Evolutionary conservation across 2,113 vertebrate species (phyloP).

Genomic region (Proteles cristata): DNA sequence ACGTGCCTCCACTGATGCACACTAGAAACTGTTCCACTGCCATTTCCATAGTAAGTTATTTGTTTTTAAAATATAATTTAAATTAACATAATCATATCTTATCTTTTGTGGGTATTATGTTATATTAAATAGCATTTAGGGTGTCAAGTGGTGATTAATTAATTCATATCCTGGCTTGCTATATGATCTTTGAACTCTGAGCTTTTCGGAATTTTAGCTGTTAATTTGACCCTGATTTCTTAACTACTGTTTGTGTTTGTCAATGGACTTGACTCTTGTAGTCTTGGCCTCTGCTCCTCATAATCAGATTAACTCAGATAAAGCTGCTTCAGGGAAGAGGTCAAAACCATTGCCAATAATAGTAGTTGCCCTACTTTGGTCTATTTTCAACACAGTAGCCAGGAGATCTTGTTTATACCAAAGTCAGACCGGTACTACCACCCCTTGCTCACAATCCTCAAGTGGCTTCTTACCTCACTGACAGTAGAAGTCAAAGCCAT

Average conservation of each 20-base stretch:
- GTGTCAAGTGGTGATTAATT: background rate
- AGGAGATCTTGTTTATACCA: background rate
- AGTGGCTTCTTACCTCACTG: background rate
- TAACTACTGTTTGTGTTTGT: background rate
- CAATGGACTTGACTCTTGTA: background rate
- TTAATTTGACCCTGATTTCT: slow-evolving; percentile 32
- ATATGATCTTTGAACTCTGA: background rate
- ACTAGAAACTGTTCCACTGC: background rate
- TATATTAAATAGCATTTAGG: background rate
- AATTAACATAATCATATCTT: background rate
- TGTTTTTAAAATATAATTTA: background rate
- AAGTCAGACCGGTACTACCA: background rate
- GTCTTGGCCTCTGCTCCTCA: slow-evolving; percentile 38
- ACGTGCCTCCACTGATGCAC: background rate
- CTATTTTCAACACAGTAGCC: slow-evolving; percentile 19
- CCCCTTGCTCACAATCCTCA: background rate
- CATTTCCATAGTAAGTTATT: background rate
- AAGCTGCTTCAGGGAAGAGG: slow-evolving; percentile 59
- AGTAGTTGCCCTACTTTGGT: slow-evolving; percentile 62
- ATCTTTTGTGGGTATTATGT: background rate
- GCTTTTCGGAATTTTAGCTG: background rate
- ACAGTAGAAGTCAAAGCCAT: background rate
- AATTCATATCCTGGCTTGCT: background rate
- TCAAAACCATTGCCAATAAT: slow-evolving; percentile 63
- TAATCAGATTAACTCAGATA: slow-evolving; percentile 71